Conservation (phyloP, 2,888 invertebrate genomes). For the Pheosia tremula region DNA sequence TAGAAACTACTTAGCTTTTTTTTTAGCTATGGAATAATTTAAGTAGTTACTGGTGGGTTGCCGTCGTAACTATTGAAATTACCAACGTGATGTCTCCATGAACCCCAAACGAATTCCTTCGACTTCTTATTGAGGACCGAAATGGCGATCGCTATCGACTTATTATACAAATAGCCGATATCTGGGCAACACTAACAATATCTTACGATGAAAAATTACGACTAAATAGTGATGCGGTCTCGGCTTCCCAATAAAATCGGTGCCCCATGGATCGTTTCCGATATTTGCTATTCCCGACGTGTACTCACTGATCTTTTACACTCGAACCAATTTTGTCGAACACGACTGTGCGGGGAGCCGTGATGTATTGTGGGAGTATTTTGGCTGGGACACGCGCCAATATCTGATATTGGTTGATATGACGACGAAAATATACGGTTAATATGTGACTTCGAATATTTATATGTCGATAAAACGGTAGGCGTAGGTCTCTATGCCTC, state of each 20-base stretch:
- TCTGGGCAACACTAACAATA: constrained; percentile 69
- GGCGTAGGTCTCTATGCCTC: not conserved
- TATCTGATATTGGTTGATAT: constrained; percentile 31
- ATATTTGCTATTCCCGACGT: constrained; percentile 57
- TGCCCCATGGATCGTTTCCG: constrained; percentile 50
- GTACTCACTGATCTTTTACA: constrained; percentile 52
- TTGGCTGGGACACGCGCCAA: constrained; percentile 27
- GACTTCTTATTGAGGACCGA: constrained; percentile 58
- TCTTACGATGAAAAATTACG: constrained; percentile 72
- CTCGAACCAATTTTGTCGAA: constrained; percentile 52
- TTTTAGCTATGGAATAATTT: constrained; percentile 38
- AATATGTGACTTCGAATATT: not conserved
- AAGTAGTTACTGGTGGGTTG: constrained; percentile 37
- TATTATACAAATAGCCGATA: constrained; percentile 78
- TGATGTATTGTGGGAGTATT: constrained; percentile 42
- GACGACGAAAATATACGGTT: not conserved
- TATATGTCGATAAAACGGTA: not conserved
- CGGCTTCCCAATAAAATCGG: constrained; percentile 64
- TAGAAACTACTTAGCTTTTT: too few species aligned
- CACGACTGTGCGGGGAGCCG: constrained; percentile 34
- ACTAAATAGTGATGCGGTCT: constrained; percentile 63
- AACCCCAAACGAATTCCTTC: constrained; percentile 58
- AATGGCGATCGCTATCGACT: constrained; percentile 73
- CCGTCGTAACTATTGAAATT: constrained; percentile 34
- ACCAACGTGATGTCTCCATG: constrained; percentile 43